Base-by-base conservation (phyloP, 2,888 invertebrate species). In the Leucozona laternaria region DNA sequence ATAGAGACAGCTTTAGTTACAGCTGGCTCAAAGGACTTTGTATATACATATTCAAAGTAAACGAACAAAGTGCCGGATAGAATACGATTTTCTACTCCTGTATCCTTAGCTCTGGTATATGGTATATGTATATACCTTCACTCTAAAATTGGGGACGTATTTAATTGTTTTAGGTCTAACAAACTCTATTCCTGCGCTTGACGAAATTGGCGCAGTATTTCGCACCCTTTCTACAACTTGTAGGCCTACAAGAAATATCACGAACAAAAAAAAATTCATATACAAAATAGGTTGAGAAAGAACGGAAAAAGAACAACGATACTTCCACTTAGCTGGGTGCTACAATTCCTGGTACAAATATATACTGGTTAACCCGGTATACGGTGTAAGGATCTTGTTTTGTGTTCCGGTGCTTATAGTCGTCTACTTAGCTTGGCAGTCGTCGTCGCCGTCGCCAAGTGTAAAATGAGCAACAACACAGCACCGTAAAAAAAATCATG, bases 141-240 rank as follows among this genome's bases (percentile, higher is more conserved):
- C 64, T 62, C 40, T 17, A 43, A 79, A 82, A 82, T 79, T 75
- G 75, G 78, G 82, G 22, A 82, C 82, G 71, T 58, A 86, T 86
- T 82, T 86, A 86, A 86, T 86, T 86, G 82, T 86, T 82, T 82
- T 75, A 82, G 53, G 50, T 82, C 66, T 86, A 48, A 79, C 75
- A 79, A 70, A 78, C 75, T 71, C 28, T 57, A 20, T 78, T 79
- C 58, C 40, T 82, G 75, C 40, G 62, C 28, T 17, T 34, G 28
- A 34, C 50, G 48, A 82, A 86, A 79, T 77, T 86, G 64, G 81
- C 70, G 68, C 85, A 81, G 50, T 53, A 77, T 62, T 68, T 72
- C 53, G n/a, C 66, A 57, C 55, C 17, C 72, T 22, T 62, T 20
- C 15, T 20, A 15, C 31, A 15, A 13, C 25, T 64, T 64, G n/a